Conservation (phyloP, 2,888 invertebrate genomes). For the Spodoptera littoralis region DNA sequence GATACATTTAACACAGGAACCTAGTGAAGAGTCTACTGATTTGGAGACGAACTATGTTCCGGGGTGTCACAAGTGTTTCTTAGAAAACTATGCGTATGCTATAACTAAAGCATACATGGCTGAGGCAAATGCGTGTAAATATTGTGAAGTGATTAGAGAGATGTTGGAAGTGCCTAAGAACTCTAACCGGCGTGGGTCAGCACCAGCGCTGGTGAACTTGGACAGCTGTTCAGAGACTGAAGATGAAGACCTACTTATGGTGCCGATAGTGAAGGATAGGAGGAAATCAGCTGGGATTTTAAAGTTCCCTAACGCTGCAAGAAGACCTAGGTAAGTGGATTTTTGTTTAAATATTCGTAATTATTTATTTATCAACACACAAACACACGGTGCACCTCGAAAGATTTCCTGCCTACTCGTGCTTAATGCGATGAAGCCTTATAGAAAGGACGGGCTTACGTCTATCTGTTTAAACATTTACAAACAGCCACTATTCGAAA, state of each 20-base stretch:
- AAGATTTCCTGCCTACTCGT: conserved; percentile 69
- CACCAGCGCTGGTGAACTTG: conserved; percentile 87
- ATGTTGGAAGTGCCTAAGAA: conserved; percentile 81
- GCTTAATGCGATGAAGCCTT: conserved; percentile 80
- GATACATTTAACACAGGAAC: conserved; percentile 71
- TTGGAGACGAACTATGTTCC: conserved; percentile 76
- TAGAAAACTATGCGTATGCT: conserved; percentile 85
- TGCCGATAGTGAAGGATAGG: conserved; percentile 81
- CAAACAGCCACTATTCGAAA: conserved; percentile 20
- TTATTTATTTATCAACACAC: conserved; percentile 8
- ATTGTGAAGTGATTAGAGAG: conserved; percentile 85
- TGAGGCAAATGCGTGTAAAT: conserved; percentile 82
- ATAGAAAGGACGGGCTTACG: conserved; percentile 66
- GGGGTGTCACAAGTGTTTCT: conserved; percentile 86
- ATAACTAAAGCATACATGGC: conserved; percentile 84
- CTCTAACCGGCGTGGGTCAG: conserved; percentile 85
- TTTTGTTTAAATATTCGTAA: too few relatives aligned
- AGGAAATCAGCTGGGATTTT: conserved; percentile 88
- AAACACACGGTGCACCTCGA: conserved; percentile 56
- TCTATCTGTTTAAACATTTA: conserved; percentile 55
- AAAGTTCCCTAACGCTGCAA: conserved; percentile 78
- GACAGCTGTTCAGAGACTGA: conserved; percentile 83
- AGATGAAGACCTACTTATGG: conserved; percentile 81
- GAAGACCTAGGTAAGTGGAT: conserved; percentile 79
- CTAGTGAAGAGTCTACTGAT: conserved; percentile 84